Evolutionary conservation across 2,113 vertebrate species (phyloP).

Genomic region (Synchiropus splendidus): DNA sequence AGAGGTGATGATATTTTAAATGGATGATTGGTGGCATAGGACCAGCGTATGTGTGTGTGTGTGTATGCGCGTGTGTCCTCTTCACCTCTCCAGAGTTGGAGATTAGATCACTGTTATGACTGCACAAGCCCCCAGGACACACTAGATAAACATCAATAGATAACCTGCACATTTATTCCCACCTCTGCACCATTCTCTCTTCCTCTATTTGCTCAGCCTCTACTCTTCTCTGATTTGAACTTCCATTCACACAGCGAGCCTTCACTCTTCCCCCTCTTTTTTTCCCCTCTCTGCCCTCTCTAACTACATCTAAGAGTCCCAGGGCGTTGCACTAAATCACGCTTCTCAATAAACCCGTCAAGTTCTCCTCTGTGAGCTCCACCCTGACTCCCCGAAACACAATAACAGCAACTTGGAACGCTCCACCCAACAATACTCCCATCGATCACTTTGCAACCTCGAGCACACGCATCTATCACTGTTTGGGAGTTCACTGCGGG

Average conservation of each 20-base stretch:
- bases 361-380: constrained; percentile 11
- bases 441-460: constrained; percentile 47
- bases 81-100: constrained; percentile 20
- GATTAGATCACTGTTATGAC: constrained; percentile 61
- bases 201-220: constrained; percentile 20
- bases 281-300: constrained; percentile 15
- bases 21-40: constrained; percentile 49
- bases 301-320: constrained; percentile 54
- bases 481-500: constrained; percentile 13
- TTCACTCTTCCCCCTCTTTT: too few species aligned
- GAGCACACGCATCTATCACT: constrained; percentile 42
- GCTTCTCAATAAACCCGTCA: constrained; percentile 62
- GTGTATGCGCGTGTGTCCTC: constrained; percentile 1
- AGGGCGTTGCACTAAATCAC: constrained; percentile 57
- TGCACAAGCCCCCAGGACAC: constrained; percentile 50
- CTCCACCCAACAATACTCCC: constrained; percentile 39
- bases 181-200: constrained; percentile 38
- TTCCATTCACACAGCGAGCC: constrained; percentile 11
- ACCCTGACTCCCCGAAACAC: constrained; percentile 30
- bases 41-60: background rate
- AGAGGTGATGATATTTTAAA: constrained; percentile 43
- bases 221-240: constrained; percentile 6
- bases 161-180: constrained; percentile 50
- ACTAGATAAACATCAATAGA: constrained; percentile 50
- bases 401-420: constrained; percentile 41